phyloP scores from a whole-genome alignment of 2,113 vertebrate genomes.

The Ariopsis seemanni region DNA sequence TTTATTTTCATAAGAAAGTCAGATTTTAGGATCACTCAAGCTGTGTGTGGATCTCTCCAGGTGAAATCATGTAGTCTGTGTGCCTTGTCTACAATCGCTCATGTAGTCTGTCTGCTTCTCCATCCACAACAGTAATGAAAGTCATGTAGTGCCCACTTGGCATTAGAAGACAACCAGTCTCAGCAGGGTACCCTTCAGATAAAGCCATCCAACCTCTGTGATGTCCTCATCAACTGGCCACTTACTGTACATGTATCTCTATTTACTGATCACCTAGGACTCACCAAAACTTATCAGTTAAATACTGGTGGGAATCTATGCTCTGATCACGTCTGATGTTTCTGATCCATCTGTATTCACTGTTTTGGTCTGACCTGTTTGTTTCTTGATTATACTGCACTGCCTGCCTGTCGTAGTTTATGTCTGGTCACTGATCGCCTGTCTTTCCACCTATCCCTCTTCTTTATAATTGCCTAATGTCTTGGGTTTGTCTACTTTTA shows the following conservation, averaged over 20 bases:
- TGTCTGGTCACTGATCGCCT: not conserved
- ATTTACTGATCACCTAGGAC: not conserved
- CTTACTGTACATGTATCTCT: not conserved
- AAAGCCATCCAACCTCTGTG: not conserved
- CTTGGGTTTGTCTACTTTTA: not conserved
- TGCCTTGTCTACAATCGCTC: not conserved
- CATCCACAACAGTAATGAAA: constrained; percentile 1
- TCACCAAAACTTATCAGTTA: not conserved
- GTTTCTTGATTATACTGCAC: not conserved
- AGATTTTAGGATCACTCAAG: not conserved
- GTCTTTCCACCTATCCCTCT: not conserved
- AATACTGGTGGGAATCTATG: not conserved
- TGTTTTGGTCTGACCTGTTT: not conserved
- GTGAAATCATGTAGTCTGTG: not conserved
- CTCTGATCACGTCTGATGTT: not conserved
- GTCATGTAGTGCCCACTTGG: not conserved
- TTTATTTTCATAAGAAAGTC: not conserved
- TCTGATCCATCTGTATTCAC: not conserved
- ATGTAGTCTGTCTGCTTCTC: not conserved
- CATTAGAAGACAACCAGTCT: not conserved
- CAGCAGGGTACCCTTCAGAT: not conserved
- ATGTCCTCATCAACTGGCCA: not conserved
- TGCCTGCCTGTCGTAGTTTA: not conserved
- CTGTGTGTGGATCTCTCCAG: not conserved
- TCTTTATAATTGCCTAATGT: too few relatives aligned